Evolutionary conservation across 2,113 vertebrate species (phyloP).

Genomic region (Nycticebus coucang): DNA sequence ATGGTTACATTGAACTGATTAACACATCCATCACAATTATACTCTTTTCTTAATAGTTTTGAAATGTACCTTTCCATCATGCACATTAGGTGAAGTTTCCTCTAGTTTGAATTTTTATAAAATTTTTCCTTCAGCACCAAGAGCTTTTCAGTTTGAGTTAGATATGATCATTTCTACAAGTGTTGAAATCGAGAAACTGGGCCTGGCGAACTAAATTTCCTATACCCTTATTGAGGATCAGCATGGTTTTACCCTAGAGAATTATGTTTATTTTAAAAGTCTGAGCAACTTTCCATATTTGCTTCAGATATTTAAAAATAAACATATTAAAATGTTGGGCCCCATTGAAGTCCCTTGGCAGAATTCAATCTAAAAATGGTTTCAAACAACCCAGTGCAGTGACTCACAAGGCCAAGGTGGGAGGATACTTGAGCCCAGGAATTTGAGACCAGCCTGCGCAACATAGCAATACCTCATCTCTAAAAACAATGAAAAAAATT

Average conservation of each 20-base stretch:
- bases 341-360: not conserved
- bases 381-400: not conserved
- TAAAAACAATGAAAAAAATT: too few species aligned
- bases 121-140: not conserved
- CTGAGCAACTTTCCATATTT: not conserved
- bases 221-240: not conserved
- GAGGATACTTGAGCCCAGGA: too few species aligned
- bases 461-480: too few species aligned
- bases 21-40: too few species aligned
- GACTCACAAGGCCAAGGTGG: too few species aligned
- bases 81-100: too few species aligned
- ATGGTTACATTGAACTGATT: too few species aligned
- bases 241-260: not conserved
- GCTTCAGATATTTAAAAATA: not conserved
- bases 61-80: too few species aligned
- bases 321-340: not conserved
- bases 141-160: not conserved
- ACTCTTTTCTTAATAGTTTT: too few species aligned
- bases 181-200: not conserved
- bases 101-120: not conserved
- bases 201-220: not conserved
- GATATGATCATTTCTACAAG: not conserved
- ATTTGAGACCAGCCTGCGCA: too few species aligned
- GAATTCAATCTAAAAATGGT: not conserved
- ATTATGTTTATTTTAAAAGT: not conserved